A percentile compares a stretch with the other conserved stretches of the same genome.
phyloP scores from a whole-genome alignment of 2,797 vertebrate species.

The Parambassis ranga region DNA sequence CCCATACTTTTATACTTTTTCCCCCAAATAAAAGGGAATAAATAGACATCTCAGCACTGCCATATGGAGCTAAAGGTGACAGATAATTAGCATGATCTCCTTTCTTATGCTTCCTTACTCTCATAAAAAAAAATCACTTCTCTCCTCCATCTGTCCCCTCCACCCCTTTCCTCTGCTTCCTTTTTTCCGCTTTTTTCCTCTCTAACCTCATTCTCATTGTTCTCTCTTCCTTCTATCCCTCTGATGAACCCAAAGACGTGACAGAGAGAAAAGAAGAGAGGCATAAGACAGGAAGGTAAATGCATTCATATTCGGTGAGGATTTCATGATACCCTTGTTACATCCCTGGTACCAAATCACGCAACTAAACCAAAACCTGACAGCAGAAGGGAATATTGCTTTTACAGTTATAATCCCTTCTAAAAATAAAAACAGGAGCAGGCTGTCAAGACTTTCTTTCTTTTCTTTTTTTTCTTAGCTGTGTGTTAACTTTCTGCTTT shows the following conservation, averaged over 20 bases:
- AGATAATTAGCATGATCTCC: slow-evolving; percentile 55
- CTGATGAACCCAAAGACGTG: not conserved
- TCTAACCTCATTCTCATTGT: too few relatives aligned
- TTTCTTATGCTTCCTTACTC: slow-evolving; percentile 41
- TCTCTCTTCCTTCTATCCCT: not conserved
- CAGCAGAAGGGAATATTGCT: slow-evolving; percentile 31
- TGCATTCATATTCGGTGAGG: slow-evolving; percentile 44
- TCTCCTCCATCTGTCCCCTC: slow-evolving; percentile 8
- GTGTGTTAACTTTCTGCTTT: slow-evolving; percentile 5
- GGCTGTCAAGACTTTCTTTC: slow-evolving; percentile 16
- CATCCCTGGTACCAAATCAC: slow-evolving; percentile 31
- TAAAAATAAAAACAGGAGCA: slow-evolving; percentile 25
- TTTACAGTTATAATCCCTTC: slow-evolving; percentile 21
- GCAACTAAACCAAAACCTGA: slow-evolving; percentile 47
- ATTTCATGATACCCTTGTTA: slow-evolving; percentile 50
- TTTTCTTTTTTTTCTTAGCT: slow-evolving; percentile 2
- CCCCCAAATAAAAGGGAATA: slow-evolving; percentile 18
- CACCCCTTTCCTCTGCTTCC: not conserved
- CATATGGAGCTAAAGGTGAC: slow-evolving; percentile 31
- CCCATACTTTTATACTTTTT: not conserved
- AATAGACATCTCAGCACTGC: slow-evolving; percentile 4
- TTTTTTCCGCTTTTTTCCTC: not conserved
- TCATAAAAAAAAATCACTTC: slow-evolving; percentile 6
- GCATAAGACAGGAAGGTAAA: not conserved
- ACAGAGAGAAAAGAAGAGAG: not conserved